Evolutionary conservation across 2,113 vertebrate genomes (phyloP).

Genomic region (Peucedramus taeniatus): DNA sequence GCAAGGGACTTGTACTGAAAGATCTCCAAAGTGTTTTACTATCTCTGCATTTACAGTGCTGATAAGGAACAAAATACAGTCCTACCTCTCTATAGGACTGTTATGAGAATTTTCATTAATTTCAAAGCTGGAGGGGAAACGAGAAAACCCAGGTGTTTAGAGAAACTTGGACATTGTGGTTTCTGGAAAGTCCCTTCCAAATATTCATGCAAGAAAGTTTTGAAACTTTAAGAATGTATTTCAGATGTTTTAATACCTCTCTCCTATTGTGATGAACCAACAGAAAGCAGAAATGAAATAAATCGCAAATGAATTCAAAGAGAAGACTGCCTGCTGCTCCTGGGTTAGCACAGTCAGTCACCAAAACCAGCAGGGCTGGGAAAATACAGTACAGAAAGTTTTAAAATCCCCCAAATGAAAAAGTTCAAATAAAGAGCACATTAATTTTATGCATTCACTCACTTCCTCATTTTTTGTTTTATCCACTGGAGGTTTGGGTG

Average conservation of each 20-base stretch:
- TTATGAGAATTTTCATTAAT: not conserved
- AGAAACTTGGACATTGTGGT: not conserved
- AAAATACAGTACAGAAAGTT: not conserved
- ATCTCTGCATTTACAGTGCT: not conserved
- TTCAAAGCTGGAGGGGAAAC: not conserved
- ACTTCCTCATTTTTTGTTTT: constrained; percentile 78
- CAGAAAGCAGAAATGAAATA: not conserved
- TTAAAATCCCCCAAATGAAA: not conserved
- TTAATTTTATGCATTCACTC: not conserved
- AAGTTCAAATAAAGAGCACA: not conserved
- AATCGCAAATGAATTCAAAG: not conserved
- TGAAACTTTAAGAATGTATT: not conserved
- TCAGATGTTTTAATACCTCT: not conserved
- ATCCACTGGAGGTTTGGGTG: constrained; percentile 48
- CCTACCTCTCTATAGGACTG: not conserved
- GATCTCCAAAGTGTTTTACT: not conserved
- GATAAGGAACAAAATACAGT: not conserved
- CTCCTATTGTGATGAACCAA: not conserved
- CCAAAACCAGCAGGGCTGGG: not conserved
- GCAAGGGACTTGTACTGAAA: not conserved
- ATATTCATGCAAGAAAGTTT: not conserved
- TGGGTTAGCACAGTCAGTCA: not conserved
- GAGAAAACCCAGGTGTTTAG: not conserved
- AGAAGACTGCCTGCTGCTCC: not conserved
- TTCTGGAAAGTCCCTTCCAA: not conserved